A percentile compares a stretch with the other conserved stretches of the same genome.
Conservation (phyloP, 2,888 invertebrate genomes). For the Hydraecia micacea region DNA sequence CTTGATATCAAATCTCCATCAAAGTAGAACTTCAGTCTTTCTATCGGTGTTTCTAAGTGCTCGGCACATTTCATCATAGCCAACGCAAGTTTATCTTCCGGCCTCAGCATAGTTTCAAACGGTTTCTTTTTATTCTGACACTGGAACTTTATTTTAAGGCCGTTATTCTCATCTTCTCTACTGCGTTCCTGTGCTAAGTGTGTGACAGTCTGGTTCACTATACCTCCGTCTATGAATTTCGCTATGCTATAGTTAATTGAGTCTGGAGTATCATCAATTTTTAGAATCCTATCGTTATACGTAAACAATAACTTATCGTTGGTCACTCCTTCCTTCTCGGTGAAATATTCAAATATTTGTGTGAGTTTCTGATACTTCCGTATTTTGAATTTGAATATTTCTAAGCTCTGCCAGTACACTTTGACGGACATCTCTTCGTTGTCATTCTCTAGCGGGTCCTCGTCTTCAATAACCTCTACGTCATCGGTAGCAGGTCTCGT, state of each 20-base stretch:
- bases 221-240: conserved; percentile 87
- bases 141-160: conserved; percentile 85
- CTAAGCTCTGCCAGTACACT: conserved; percentile 85
- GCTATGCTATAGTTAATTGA: conserved; percentile 82
- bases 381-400: conserved; percentile 82
- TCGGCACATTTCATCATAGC: conserved; percentile 88
- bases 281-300: conserved; percentile 81
- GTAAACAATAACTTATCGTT: conserved; percentile 81
- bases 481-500: conserved; percentile 54
- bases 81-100: conserved; percentile 77
- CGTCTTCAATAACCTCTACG: conserved; percentile 63
- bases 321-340: conserved; percentile 76
- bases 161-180: conserved; percentile 55
- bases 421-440: conserved; percentile 86
- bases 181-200: conserved; percentile 62
- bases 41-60: conserved; percentile 80
- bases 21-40: conserved; percentile 86
- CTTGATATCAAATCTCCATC: conserved; percentile 88
- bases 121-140: conserved; percentile 84
- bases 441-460: conserved; percentile 72
- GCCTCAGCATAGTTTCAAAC: conserved; percentile 72
- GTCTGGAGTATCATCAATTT: conserved; percentile 83
- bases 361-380: conserved; percentile 82
- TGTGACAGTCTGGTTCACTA: conserved; percentile 76
- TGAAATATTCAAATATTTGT: conserved; percentile 82